Base-by-base conservation (phyloP, 2,888 invertebrate species). In the Andricus curvator region DNA sequence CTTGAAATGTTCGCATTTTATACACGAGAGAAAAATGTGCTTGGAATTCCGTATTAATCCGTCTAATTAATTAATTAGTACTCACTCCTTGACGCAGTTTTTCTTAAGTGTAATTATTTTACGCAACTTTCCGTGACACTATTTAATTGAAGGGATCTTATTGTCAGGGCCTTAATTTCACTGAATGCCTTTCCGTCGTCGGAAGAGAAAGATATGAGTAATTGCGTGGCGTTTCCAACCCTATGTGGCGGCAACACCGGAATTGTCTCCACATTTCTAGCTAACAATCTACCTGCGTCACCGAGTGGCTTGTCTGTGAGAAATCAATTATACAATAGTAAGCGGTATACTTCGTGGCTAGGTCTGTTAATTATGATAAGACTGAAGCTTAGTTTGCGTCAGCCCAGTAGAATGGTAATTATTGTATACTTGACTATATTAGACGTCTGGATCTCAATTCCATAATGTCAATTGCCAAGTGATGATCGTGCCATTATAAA, bases 171-270 rank as follows among this genome's bases (percentile, higher is more conserved):
- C 33, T 56, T 33, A 56, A 56, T 74, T 56, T 56, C 56, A 29
- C 56, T 74, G n/a, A 51, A 56, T 56, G 33, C 56, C 20, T 56
- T 56, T 56, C 56, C 51, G n/a, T 37, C n/a, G 56, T 74, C 20
- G 56, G 29, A 56, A 56, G 74, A 33, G 74, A 56, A 74, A 74
- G 74, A 56, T 74, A 33, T 74, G 33, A 74, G 74, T 56, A 56
- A 74, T 74, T 74, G 74, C 33, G 51, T 74, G n/a, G 56, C n/a
- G 9, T 56, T 56, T 56, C 11, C 29, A 48, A 33, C 68, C n/a
- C 44, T 44, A 25, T 25, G 68, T 48, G 44, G 29, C 29, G 29
- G 44, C 48, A 70, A 51, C 44, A 70, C 70, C 9, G 22, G 3
- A 44, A 48, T 68, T 48, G 17, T 68, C 25, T 17, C 25, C 68